phyloP scores from a whole-genome alignment of 1,140 invertebrate species.

The Drosophila persimilis region DNA sequence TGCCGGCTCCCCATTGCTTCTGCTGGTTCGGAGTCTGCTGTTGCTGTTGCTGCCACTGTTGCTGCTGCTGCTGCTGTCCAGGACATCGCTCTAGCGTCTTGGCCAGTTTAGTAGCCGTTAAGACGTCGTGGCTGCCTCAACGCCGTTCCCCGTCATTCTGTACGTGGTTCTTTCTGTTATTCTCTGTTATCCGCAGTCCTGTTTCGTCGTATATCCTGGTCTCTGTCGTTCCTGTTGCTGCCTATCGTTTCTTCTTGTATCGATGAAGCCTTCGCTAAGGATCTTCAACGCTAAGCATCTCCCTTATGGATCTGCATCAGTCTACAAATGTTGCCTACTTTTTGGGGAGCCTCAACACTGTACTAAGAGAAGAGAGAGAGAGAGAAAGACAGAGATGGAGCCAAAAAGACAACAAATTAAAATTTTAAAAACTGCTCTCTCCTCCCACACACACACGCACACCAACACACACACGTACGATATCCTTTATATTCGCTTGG shows the following conservation, averaged over 20 bases:
- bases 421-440: slow-evolving; percentile 41
- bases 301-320: too few relatives aligned
- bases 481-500: slow-evolving; percentile 71
- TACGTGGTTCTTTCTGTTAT: neutral
- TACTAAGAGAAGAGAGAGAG: neutral
- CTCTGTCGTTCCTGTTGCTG: too few relatives aligned
- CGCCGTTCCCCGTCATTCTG: slow-evolving; percentile 37
- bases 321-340: slow-evolving; percentile 26
- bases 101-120: slow-evolving; percentile 78
- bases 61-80: slow-evolving; percentile 7
- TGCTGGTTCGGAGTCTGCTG: slow-evolving; percentile 7
- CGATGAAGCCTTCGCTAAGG: too few relatives aligned
- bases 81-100: slow-evolving; percentile 60
- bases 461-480: slow-evolving; percentile 14
- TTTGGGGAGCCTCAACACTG: slow-evolving; percentile 10
- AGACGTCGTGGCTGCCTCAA: slow-evolving; percentile 76
- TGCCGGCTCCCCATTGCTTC: slow-evolving; percentile 50
- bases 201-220: too few relatives aligned
- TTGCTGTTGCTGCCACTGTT: neutral
- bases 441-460: slow-evolving; percentile 19
- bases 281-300: too few relatives aligned
- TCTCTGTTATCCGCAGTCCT: neutral
- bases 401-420: slow-evolving; percentile 57
- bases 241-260: too few relatives aligned
- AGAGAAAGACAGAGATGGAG: neutral